These are phyloP conservation scores for Chrysoperla carnea DNA, from an alignment of 1,140 invertebrate genomes.

Conservation along the genomic window DNA sequence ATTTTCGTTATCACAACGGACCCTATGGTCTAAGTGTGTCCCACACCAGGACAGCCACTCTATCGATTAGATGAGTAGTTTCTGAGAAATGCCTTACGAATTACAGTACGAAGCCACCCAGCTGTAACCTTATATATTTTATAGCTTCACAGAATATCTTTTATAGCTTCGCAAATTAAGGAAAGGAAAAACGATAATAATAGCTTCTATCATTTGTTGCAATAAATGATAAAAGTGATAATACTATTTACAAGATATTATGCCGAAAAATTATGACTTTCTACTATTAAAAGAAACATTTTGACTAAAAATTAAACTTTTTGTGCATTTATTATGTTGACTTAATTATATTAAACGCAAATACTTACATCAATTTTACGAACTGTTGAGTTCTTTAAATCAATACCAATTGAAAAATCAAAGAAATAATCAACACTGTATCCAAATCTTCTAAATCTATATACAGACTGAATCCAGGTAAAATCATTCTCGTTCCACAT, in stretches of 20 bases:
- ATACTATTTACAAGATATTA: neutral
- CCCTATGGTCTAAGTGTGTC: too few species aligned
- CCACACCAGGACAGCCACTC: too few species aligned
- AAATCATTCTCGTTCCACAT: constrained; percentile 46
- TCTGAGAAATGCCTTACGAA: too few species aligned
- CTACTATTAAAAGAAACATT: neutral
- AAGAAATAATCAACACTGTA: constrained; percentile 83
- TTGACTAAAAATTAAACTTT: neutral
- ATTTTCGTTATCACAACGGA: too few species aligned
- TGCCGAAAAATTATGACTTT: neutral
- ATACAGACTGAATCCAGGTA: constrained; percentile 66
- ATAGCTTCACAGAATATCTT: too few species aligned
- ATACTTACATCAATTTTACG: constrained; percentile 70
- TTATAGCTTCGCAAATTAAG: too few species aligned
- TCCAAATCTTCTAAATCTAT: constrained; percentile 57
- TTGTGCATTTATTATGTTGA: too few species aligned
- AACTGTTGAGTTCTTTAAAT: constrained; percentile 78
- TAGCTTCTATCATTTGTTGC: neutral
- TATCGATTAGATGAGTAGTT: too few species aligned
- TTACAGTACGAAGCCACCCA: too few species aligned
- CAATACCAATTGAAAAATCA: constrained; percentile 78
- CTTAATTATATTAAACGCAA: too few species aligned
- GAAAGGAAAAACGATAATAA: too few species aligned
- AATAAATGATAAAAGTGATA: neutral
- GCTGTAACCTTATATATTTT: too few species aligned